Base-by-base conservation (phyloP, 1,140 invertebrate species). In the Aphelenchoides besseyi region DNA sequence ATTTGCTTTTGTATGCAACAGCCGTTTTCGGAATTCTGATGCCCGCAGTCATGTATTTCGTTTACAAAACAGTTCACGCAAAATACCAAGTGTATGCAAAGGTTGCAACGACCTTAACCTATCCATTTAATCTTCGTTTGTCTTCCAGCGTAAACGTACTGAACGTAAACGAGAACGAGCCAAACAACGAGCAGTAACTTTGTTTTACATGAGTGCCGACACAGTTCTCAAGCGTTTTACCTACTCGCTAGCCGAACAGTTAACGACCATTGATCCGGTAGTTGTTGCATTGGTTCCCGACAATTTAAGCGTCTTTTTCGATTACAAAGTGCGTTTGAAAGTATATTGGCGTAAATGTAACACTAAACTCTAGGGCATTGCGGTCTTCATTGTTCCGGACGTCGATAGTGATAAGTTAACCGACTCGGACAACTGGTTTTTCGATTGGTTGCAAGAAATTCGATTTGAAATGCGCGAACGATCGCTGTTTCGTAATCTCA, bases 11-110 rank as follows among this genome's bases (percentile, higher is more conserved):
- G 26, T 66, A 66, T 30, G 30, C 36, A 12, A 66, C 63, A n/a
- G 63, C 63, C 0, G 1, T 66, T 23, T 66, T 66, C 3, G 63
- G 55, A 37, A 37, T 66, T 32, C 12, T 66, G 12, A 66, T 66
- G 63, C 63, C 63, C 12, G 63, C 63, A 1, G 63, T 66, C 1
- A 66, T 66, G 63, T 66, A 66, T 30, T 66, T 66, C 30, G 63
- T 66, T 3, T 66, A 66, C 8, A 66, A 35, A 53, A 18, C 63
- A 28, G 63, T 33, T 16, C 63, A 66, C 36, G 16, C 63, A 12
- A 66, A 66, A 37, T 66, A 66, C 30, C 32, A 41, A 32, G 63
- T 32, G 12, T 66, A 66, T 8, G 1, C 63, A 1, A 66, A 66
- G 32, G 63, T 66, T 16, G 63, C 41, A 48, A 16, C 41, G 12